Evolutionary conservation across 2,888 invertebrate species (phyloP).

Genomic region (Oscheius sp.): DNA sequence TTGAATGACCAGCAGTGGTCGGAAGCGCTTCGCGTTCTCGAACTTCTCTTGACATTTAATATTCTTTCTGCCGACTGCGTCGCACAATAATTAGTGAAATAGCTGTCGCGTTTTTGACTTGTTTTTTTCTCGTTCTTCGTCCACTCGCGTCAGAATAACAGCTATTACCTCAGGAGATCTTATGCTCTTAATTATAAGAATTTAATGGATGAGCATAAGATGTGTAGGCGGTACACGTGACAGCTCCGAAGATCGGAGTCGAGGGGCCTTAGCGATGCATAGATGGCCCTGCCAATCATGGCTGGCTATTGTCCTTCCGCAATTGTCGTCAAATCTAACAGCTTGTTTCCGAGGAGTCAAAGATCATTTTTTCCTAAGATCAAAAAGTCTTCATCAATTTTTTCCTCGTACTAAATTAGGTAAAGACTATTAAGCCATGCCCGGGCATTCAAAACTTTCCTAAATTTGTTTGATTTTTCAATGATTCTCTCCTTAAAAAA

Average conservation of each 20-base stretch:
- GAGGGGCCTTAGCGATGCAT: conserved; percentile 18
- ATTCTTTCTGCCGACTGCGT: conserved; percentile 4
- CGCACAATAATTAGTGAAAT: conserved; percentile 12
- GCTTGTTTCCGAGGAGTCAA: background rate
- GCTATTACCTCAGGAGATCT: background rate
- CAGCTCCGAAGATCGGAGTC: background rate
- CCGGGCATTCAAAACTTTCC: too few species aligned
- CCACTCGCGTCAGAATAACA: conserved; percentile 1
- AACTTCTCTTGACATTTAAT: background rate
- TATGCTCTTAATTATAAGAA: background rate
- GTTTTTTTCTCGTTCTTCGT: background rate
- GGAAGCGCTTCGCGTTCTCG: too few species aligned
- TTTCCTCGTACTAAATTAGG: too few species aligned
- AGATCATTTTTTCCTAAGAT: background rate
- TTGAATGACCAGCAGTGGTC: too few species aligned
- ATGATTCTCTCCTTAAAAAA: too few species aligned
- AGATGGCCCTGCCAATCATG: conserved; percentile 28
- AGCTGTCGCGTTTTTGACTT: background rate
- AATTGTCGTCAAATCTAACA: conserved; percentile 13
- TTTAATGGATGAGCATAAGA: background rate
- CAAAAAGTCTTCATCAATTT: too few species aligned
- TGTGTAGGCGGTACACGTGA: conserved; percentile 7
- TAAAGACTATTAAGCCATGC: too few species aligned
- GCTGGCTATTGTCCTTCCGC: conserved; percentile 13
- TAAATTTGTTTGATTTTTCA: too few species aligned